A percentile compares a stretch with the other conserved stretches of the same genome.
phyloP scores from a whole-genome alignment of 2,888 invertebrate species.

The Bibio marci region DNA sequence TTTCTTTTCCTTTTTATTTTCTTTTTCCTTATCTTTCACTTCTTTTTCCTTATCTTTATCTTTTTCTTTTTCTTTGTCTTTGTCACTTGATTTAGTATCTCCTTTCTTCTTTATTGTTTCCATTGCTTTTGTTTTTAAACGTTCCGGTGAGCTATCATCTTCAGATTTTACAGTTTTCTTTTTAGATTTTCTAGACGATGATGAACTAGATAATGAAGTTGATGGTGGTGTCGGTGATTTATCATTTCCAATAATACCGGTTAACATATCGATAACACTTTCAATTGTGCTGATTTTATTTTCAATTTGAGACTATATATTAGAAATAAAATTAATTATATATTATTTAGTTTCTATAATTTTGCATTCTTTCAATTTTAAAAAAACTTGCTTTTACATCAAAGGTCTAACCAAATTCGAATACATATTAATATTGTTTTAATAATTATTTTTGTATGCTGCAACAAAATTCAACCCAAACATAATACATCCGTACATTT shows the following conservation, averaged over 20 bases:
- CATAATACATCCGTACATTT: neutral
- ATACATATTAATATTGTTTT: too few relatives aligned
- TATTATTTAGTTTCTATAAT: neutral
- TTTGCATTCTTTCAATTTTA: conserved; percentile 1
- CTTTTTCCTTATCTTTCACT: too few relatives aligned
- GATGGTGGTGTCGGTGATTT: conserved; percentile 15
- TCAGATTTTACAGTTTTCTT: conserved; percentile 3
- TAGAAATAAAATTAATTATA: too few relatives aligned
- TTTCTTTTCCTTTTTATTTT: too few relatives aligned
- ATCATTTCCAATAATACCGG: conserved; percentile 66
- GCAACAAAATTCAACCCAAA: too few relatives aligned
- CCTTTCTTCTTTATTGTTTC: conserved; percentile 25
- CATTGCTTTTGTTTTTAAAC: conserved; percentile 25
- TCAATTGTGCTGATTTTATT: conserved; percentile 48
- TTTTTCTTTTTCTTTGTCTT: neutral
- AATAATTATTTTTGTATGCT: neutral
- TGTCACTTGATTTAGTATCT: neutral
- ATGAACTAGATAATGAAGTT: too few relatives aligned
- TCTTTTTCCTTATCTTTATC: neutral
- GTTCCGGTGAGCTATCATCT: conserved; percentile 21
- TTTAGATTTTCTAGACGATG: neutral
- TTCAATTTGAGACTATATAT: conserved; percentile 24
- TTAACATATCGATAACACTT: conserved; percentile 77
- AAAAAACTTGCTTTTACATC: neutral
- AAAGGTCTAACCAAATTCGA: neutral